Conservation (phyloP, 1,140 invertebrate genomes). For the Sesamia nonagrioides region DNA sequence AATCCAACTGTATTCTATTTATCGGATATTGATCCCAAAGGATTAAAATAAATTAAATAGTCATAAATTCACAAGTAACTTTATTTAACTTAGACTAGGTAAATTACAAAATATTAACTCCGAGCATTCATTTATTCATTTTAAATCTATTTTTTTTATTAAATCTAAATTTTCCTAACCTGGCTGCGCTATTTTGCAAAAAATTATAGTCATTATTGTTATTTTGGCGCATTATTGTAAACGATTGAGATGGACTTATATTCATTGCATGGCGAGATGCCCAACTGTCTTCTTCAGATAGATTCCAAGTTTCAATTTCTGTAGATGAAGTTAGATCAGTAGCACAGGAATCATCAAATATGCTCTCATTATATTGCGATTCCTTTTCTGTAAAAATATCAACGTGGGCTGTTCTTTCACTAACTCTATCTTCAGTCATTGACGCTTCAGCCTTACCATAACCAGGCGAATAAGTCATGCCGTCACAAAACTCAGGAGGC, state of each 20-base stretch:
- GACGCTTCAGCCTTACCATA: background rate
- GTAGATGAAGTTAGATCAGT: constrained; percentile 49
- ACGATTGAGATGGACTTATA: constrained; percentile 31
- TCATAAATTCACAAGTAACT: no score
- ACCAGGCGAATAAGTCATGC: background rate
- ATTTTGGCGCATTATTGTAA: constrained; percentile 40
- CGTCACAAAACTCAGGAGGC: constrained; percentile 71
- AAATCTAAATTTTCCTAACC: constrained; percentile 68
- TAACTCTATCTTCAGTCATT: background rate
- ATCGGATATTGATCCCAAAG: no score
- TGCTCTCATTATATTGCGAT: constrained; percentile 25
- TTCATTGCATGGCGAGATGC: background rate
- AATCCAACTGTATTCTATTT: no score
- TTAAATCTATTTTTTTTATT: constrained; percentile 64
- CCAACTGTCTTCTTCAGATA: constrained; percentile 46
- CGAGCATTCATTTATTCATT: constrained; percentile 29
- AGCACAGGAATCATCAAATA: constrained; percentile 50
- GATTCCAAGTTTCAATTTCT: constrained; percentile 69
- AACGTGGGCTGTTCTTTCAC: background rate
- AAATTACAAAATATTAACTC: background rate
- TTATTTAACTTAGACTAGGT: background rate
- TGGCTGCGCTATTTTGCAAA: constrained; percentile 44
- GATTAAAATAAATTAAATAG: no score
- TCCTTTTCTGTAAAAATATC: background rate
- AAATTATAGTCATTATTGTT: background rate